Evolutionary conservation across 1,140 invertebrate genomes (phyloP).

Genomic region (Grapholita molesta): DNA sequence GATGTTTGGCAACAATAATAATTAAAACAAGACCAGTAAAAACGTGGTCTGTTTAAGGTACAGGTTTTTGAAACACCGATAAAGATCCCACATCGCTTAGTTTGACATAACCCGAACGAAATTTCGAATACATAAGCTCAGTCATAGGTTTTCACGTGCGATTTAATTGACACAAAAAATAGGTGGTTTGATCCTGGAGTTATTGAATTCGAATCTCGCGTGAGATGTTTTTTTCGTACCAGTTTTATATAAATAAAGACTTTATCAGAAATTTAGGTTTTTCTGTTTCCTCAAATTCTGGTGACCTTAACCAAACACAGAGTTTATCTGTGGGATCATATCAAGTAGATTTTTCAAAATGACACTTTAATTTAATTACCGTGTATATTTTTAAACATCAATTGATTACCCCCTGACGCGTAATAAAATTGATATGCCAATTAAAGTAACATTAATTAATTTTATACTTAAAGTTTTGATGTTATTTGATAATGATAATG

Average conservation of each 20-base stretch:
- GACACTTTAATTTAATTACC: background rate
- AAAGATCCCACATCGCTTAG: too few relatives aligned
- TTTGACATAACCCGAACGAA: too few relatives aligned
- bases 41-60: background rate
- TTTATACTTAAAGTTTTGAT: background rate
- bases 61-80: background rate
- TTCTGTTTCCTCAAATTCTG: background rate
- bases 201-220: too few relatives aligned
- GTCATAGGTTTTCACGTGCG: too few relatives aligned
- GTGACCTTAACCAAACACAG: background rate
- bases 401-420: background rate
- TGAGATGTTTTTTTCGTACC: too few relatives aligned
- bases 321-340: background rate
- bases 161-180: too few relatives aligned
- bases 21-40: background rate
- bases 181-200: too few relatives aligned
- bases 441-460: background rate
- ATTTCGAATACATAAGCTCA: too few relatives aligned
- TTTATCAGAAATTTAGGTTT: too few relatives aligned
- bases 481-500: background rate
- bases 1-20: constrained; percentile 1
- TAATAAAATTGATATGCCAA: background rate
- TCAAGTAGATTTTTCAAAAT: background rate
- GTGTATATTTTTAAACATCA: background rate
- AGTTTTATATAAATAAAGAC: too few relatives aligned